A percentile compares a stretch with the other conserved stretches of the same genome.
Evolutionary conservation across 1,140 invertebrate genomes (phyloP).

Genomic region (Drosophila novamexicana): DNA sequence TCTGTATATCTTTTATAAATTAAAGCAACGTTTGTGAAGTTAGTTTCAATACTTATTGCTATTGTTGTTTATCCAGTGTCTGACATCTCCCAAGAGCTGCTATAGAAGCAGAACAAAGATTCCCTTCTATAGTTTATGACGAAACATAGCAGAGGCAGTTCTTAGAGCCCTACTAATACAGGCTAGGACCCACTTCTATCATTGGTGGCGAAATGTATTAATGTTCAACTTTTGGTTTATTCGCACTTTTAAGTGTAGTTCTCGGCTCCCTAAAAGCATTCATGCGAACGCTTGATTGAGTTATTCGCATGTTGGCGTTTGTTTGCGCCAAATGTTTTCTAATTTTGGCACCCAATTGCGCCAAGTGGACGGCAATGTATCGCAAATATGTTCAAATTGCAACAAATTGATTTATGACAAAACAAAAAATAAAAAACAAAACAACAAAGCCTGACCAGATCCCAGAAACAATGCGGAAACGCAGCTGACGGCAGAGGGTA

Average conservation of each 20-base stretch:
- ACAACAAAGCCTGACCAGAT: slow-evolving; percentile 26
- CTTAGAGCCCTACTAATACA: too few species aligned
- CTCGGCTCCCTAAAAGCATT: slow-evolving; percentile 18
- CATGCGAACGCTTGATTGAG: slow-evolving; percentile 54
- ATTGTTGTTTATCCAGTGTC: too few species aligned
- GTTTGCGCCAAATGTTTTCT: slow-evolving; percentile 42
- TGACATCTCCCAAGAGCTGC: too few species aligned
- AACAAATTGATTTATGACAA: slow-evolving; percentile 77
- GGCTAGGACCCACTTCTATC: neutral
- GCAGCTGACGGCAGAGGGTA: slow-evolving; percentile 15
- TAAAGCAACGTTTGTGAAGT: too few species aligned
- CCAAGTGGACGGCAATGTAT: slow-evolving; percentile 58
- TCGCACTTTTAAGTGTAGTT: neutral
- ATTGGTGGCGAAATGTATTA: neutral
- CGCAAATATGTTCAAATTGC: slow-evolving; percentile 61
- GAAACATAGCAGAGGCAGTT: too few species aligned
- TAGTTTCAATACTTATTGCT: too few species aligned
- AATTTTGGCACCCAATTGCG: slow-evolving; percentile 56
- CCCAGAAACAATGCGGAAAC: slow-evolving; percentile 62
- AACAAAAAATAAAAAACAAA: slow-evolving; percentile 8
- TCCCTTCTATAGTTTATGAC: too few species aligned
- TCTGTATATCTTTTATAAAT: too few species aligned
- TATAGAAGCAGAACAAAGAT: too few species aligned
- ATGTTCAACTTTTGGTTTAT: neutral
- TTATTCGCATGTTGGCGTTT: slow-evolving; percentile 32